phyloP scores from a whole-genome alignment of 2,888 invertebrate genomes.

The Merodon equestris region DNA sequence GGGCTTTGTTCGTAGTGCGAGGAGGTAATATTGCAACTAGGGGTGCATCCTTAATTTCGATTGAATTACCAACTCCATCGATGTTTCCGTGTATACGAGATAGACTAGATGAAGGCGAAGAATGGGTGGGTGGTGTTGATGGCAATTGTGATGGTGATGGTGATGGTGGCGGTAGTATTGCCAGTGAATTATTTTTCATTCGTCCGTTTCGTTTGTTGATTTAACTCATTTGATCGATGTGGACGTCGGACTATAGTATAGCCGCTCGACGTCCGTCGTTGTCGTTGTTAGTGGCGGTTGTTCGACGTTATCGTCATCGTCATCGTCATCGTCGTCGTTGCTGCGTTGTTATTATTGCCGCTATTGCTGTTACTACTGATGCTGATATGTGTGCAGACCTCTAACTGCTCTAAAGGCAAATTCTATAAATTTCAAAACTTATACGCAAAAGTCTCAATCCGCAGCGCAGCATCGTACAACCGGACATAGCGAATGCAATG shows the following conservation, averaged over 20 bases:
- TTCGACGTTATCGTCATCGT: conserved; percentile 34
- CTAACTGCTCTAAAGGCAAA: conserved; percentile 59
- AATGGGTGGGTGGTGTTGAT: conserved; percentile 1
- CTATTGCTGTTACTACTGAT: conserved; percentile 10
- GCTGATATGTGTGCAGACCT: conserved; percentile 24
- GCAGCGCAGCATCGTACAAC: conserved; percentile 43
- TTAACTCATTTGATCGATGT: conserved; percentile 67
- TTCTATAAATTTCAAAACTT: conserved; percentile 69
- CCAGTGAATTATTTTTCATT: conserved; percentile 67
- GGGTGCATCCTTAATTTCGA: conserved; percentile 67
- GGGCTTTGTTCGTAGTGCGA: conserved; percentile 29
- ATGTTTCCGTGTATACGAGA: conserved; percentile 53
- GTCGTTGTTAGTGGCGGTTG: no score
- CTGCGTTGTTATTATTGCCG: neutral
- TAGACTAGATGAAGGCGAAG: conserved; percentile 27
- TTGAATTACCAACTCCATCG: conserved; percentile 63
- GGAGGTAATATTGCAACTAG: conserved; percentile 51
- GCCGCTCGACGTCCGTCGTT: no score
- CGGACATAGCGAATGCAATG: conserved; percentile 21
- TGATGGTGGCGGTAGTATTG: conserved; percentile 20
- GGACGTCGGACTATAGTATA: conserved; percentile 26
- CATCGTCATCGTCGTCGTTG: conserved; percentile 26
- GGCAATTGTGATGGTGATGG: conserved; percentile 10
- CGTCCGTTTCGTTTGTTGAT: conserved; percentile 67
- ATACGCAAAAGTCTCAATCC: conserved; percentile 67